Base-by-base conservation (phyloP, 2,797 vertebrate species). In the Zenarchopterus dispar region DNA sequence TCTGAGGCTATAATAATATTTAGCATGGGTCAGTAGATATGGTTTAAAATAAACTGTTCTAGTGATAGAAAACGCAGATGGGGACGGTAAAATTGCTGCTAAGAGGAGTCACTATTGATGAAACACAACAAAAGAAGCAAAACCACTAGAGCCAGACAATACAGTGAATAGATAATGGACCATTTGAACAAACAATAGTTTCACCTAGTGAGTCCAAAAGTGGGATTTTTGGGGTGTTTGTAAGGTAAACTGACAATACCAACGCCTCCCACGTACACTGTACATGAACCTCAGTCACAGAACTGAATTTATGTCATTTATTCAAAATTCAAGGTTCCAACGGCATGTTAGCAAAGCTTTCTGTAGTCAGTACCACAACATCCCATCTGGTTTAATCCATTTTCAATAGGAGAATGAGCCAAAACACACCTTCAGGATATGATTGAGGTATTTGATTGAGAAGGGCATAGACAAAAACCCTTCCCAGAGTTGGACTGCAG, bases 341-440 rank as follows among this genome's bases (percentile, higher is more conserved):
- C 5, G 24, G 24, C 24, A 24, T 24, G 10, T 51, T 43, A n/a
- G 16, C 17, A 43, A 17, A 44, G n/a, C 43, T n/a, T 19, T 4
- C 43, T 18, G 2, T 5, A 8, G 16, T 17, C 15, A 48, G 22
- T 10, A 11, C 10, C 11, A 24, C 22, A 26, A 24, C 23, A 26
- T 49, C 13, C 51, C 18, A 39, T 2, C 19, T 47, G 56, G 15
- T 47, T 21, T 6, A 36, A 33, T 28, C 24, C 44, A 31, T 21
- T 46, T 21, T 11, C 24, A 8, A 19, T 18, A 28, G 26, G 24
- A 45, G n/a, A 44, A 46, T 17, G 24, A 57, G 2, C 16, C 10
- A 56, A 19, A 28, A 23, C 56, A 47, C 44, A 57, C 5, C 56
- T 46, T 19, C 26, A 48, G 19, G 56, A 13, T 39, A 23, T 1